phyloP scores from a whole-genome alignment of 2,113 vertebrate species.

The Donacobius atricapilla region DNA sequence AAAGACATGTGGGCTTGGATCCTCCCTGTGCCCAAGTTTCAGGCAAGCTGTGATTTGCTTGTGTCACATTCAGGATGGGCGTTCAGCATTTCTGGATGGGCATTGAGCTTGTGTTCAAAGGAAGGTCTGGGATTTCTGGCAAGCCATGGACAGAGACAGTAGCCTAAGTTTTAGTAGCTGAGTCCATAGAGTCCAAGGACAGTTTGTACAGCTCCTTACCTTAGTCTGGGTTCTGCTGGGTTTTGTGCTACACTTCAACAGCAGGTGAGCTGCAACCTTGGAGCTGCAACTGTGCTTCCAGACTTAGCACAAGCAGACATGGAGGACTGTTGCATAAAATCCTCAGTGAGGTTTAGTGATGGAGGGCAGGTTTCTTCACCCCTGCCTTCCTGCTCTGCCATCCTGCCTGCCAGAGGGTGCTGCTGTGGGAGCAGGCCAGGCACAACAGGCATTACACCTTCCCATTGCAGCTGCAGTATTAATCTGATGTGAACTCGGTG shows the following conservation, averaged over 20 bases:
- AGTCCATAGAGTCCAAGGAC: neutral
- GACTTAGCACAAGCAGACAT: neutral
- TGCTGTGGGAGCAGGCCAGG: neutral
- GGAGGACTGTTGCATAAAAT: neutral
- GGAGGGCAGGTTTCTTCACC: neutral
- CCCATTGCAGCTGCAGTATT: neutral
- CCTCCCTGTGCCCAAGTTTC: neutral
- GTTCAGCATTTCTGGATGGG: neutral
- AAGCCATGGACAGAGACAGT: neutral
- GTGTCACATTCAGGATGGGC: neutral
- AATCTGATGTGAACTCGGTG: neutral
- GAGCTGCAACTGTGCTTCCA: neutral
- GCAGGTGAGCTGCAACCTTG: neutral
- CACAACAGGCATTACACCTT: neutral
- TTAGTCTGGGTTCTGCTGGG: neutral
- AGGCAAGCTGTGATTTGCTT: neutral
- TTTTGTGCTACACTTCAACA: neutral
- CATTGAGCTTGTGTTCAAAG: neutral
- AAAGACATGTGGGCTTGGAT: neutral
- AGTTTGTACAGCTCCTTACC: neutral
- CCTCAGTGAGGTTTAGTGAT: neutral
- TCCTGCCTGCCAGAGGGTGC: neutral
- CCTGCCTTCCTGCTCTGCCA: neutral
- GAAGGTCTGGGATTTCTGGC: neutral
- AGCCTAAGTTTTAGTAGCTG: neutral